Percentiles rank a stretch among this genome's conserved stretches.
Conservation (phyloP, 2,888 invertebrate genomes). For the Pristionchus japonicus region DNA sequence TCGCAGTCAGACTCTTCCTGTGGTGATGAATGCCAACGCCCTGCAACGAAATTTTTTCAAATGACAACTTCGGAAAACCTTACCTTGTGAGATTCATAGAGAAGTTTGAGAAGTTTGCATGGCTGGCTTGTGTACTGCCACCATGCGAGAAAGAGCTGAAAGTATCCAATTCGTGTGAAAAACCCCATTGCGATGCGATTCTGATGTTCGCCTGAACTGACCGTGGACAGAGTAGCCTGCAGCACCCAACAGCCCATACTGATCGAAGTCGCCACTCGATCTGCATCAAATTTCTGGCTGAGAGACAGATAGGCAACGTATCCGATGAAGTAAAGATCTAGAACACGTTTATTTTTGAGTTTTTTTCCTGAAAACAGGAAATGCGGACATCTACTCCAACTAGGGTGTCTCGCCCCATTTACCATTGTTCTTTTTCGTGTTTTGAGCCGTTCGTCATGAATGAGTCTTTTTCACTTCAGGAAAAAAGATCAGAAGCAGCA, state of each 20-base stretch:
- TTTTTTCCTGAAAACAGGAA: too few relatives aligned
- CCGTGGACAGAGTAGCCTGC: slow-evolving; percentile 22
- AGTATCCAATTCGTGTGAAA: too few relatives aligned
- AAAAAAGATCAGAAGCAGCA: too few relatives aligned
- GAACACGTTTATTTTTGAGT: too few relatives aligned
- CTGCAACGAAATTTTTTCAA: neutral
- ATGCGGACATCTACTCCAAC: too few relatives aligned
- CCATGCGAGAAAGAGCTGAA: slow-evolving; percentile 24
- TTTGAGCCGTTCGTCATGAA: too few relatives aligned
- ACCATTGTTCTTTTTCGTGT: too few relatives aligned
- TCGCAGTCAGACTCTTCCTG: neutral
- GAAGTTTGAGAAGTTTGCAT: neutral
- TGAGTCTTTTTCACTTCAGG: too few relatives aligned
- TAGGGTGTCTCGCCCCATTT: too few relatives aligned
- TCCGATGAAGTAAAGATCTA: slow-evolving; percentile 31
- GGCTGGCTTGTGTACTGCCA: slow-evolving; percentile 30
- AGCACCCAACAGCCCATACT: neutral
- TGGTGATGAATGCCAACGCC: slow-evolving; percentile 43
- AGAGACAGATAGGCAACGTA: neutral
- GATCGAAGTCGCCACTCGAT: neutral
- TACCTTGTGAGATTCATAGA: slow-evolving; percentile 33
- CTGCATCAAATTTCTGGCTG: neutral
- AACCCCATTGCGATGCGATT: neutral
- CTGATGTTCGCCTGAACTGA: too few relatives aligned
- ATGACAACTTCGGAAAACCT: neutral